These are phyloP conservation scores for Neotragus pygmaeus DNA, from an alignment of 2,113 vertebrate species.

Conservation along the genomic window DNA sequence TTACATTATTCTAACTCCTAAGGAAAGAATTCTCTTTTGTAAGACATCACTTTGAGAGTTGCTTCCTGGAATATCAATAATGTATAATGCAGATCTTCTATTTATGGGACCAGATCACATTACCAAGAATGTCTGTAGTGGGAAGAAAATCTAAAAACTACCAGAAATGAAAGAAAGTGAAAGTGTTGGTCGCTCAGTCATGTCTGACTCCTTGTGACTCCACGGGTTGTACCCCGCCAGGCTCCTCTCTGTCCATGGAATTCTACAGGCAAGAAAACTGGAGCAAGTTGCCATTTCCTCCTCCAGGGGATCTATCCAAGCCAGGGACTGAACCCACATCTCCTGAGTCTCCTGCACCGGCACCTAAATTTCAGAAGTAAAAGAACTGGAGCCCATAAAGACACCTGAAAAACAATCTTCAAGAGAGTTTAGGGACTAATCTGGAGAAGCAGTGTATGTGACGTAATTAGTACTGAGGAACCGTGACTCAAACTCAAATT, in stretches of 20 bases:
- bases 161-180: background rate
- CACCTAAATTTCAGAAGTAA: background rate
- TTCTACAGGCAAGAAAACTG: background rate
- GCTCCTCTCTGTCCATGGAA: background rate
- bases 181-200: background rate
- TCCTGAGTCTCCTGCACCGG: background rate
- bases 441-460: background rate
- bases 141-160: background rate
- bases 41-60: background rate
- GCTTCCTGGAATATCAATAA: background rate
- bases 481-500: background rate
- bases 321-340: background rate
- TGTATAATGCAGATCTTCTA: background rate
- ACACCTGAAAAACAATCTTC: background rate
- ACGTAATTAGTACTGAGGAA: background rate
- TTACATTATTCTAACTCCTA: background rate
- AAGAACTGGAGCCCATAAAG: background rate
- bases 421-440: background rate
- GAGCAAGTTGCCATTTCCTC: background rate
- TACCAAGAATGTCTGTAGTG: background rate
- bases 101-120: background rate
- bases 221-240: background rate
- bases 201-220: background rate
- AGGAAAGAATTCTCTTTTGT: background rate
- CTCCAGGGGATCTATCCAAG: background rate